Percentiles rank a stretch among this genome's conserved stretches.
Evolutionary conservation across 2,113 vertebrate species (phyloP).

Genomic region (Amblyornis subalaris): DNA sequence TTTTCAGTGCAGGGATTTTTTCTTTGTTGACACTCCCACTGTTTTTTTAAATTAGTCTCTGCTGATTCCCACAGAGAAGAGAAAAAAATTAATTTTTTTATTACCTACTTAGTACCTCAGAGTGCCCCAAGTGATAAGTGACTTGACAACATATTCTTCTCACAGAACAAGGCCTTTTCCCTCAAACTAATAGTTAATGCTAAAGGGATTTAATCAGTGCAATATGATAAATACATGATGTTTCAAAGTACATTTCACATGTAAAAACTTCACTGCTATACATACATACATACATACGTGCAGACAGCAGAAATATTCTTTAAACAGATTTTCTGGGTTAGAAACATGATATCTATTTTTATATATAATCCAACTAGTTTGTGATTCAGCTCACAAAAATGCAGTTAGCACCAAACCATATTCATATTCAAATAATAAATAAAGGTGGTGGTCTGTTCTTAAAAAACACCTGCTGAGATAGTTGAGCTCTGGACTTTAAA

Average conservation of each 20-base stretch:
- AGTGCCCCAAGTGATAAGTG: background rate
- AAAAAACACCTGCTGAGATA: background rate
- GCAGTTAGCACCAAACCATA: background rate
- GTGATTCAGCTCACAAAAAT: background rate
- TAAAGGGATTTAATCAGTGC: background rate
- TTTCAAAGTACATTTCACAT: background rate
- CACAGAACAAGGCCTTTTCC: background rate
- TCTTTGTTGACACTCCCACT: background rate
- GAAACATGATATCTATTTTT: background rate
- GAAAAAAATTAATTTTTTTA: background rate
- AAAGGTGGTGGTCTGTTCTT: background rate
- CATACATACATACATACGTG: background rate
- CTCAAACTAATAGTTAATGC: background rate
- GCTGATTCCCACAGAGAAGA: background rate
- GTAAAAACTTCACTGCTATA: background rate
- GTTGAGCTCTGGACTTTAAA: background rate
- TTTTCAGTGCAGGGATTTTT: background rate
- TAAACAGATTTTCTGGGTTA: background rate
- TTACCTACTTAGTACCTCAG: background rate
- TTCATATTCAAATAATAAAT: background rate
- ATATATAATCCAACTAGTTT: background rate
- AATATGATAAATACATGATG: fast-evolving
- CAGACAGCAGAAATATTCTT: background rate
- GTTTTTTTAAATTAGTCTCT: constrained; percentile 26
- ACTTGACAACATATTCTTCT: background rate